These are phyloP conservation scores for Platysteira castanea DNA, from an alignment of 2,113 vertebrate genomes.

Conservation along the genomic window DNA sequence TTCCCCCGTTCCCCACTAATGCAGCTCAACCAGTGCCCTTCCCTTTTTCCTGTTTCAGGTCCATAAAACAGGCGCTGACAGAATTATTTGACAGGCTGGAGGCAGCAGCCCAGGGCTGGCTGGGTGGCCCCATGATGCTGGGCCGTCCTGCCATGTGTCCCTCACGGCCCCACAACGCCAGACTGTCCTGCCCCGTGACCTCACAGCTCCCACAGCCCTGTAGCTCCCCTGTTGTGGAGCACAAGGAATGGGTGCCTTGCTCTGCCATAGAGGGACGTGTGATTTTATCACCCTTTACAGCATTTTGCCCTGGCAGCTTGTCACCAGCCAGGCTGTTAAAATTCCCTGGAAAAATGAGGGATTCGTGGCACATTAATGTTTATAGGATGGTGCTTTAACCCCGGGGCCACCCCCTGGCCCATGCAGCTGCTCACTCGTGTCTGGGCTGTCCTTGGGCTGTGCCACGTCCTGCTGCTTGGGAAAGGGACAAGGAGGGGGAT, in stretches of 20 bases:
- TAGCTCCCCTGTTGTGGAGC: accelerated
- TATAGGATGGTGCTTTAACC: not conserved
- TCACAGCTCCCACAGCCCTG: accelerated
- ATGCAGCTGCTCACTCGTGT: accelerated
- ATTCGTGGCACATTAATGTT: not conserved
- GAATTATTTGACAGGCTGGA: slow-evolving; percentile 44
- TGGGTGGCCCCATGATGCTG: not conserved
- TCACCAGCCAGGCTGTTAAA: not conserved
- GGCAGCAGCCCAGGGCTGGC: not conserved
- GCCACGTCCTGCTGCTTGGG: not conserved
- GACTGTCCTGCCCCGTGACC: not conserved
- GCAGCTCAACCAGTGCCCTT: not conserved
- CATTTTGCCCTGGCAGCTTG: not conserved
- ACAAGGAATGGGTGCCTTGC: not conserved
- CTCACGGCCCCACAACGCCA: accelerated
- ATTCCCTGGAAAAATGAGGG: not conserved
- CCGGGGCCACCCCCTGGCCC: not conserved
- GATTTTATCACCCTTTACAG: not conserved
- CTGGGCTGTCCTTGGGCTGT: not conserved
- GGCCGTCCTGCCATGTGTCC: not conserved
- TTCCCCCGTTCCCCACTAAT: accelerated
- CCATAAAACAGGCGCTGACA: slow-evolving; percentile 48
- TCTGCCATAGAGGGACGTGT: not conserved
- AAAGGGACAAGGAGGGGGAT: not conserved
- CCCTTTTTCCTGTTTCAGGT: not conserved